Evolutionary conservation across 2,888 invertebrate genomes (phyloP), one percentile per base, ranked within the genome.

Genomic region (Cryptus armator): DNA sequence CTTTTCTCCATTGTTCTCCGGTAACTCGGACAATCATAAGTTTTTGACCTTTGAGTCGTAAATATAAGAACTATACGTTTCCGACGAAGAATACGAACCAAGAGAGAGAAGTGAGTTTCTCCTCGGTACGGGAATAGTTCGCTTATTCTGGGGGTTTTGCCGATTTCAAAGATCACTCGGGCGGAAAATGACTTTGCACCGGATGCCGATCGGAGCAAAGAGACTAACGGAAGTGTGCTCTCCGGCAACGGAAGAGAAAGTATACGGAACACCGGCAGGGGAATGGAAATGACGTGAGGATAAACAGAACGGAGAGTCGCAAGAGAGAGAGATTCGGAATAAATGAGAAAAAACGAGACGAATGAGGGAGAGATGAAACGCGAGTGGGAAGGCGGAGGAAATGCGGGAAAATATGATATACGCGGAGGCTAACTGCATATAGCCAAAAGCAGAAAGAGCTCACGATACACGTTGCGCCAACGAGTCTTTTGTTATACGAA

Each of bases 161-260:
- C 89, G 89, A 89, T 92, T 91, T 89, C 88, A 86, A 81, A 84
- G 87, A 85, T 88, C 88, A 82, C 75, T 89, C 88, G 88, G 86
- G 90, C 89, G 91, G 90, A 91, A 92, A 92, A 92, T 90, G 89
- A 91, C 90, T 90, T 92, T 90, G 83, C 80, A 44, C 88, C 82
- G 86, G 78, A 86, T 83, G 71, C 68, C 75, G 48, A 76, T 81
- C 71, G 44, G 74, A 32, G 32, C 24, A 74, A 76, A 71, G 48
- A 62, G 72, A 68, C 14, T 19, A 67, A 80, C 48, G 56, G 46
- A 78, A 53, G 53, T 67, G 19, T 37, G 19, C 70, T 43, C 48
- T 14, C 29, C 24, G 14, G n/a, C 59, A 4, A 10, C 10, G 59
- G 59, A 29, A 5, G 59, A 12, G 48, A 48, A 24, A 59, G 59